Percentiles rank a stretch among this genome's conserved stretches.
These are phyloP conservation scores for Megaptera novaeangliae DNA, from an alignment of 2,113 vertebrate species.

Conservation along the genomic window DNA sequence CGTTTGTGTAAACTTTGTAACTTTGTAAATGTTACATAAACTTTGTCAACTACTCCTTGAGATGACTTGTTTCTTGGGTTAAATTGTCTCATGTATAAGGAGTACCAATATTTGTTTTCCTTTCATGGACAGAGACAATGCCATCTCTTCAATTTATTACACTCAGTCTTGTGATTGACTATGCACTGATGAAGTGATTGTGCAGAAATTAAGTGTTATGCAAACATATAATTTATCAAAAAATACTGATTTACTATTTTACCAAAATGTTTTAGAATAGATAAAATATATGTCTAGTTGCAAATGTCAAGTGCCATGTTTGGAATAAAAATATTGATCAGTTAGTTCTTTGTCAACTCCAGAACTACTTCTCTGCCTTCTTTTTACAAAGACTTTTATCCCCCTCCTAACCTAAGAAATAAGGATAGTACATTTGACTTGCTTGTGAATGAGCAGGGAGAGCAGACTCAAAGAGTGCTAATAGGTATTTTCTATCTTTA, in stretches of 20 bases:
- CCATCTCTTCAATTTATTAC: background rate
- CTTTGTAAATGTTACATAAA: background rate
- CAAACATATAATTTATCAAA: background rate
- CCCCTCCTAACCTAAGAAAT: background rate
- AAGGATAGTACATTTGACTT: background rate
- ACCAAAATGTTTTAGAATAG: background rate
- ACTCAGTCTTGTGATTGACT: background rate
- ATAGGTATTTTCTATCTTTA: slow-evolving; percentile 12
- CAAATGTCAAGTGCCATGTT: background rate
- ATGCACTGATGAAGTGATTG: background rate
- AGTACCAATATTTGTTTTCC: background rate
- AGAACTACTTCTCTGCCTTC: background rate
- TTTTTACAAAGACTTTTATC: background rate
- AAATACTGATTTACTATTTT: background rate
- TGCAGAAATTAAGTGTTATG: background rate
- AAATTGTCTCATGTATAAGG: background rate
- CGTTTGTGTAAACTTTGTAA: background rate
- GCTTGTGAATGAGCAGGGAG: background rate
- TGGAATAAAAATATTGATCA: background rate
- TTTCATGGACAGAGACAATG: background rate
- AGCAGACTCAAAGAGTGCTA: background rate
- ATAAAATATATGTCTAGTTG: background rate
- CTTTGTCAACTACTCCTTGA: background rate
- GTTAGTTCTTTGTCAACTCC: background rate
- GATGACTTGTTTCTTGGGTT: background rate